Base-by-base conservation (phyloP, 2,113 vertebrate species). In the Oreochromis tanganicae region DNA sequence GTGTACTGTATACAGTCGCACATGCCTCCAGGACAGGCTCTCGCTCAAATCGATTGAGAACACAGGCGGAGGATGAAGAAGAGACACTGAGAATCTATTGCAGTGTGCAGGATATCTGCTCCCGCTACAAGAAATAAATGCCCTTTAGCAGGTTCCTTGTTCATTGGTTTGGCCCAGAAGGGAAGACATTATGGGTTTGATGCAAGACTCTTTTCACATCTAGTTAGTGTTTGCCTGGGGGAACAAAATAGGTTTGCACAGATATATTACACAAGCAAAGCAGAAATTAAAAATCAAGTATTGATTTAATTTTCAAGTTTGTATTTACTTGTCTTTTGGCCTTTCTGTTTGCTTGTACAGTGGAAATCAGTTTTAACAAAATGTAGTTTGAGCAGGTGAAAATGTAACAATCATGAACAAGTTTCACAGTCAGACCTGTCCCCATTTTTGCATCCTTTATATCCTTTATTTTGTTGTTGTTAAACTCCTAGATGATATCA, bases 1-100 rank as follows among this genome's bases (percentile, higher is more conserved):
- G 82, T 7, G 34, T 17, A 32, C 21, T 85, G 46, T 88, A 82
- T 55, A 82, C 27, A 9, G 66, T 68, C 9, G 21, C 54, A 7
- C 66, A 41, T 82, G 85, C 87, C 88, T 93, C 41, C 80, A 83
- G 95, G 90, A 92, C 71, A 46, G n/a, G 16, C 66, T 85, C 85
- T 29, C 5, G 50, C 78, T 83, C 5, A 5, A 80, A 94, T 92
- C 79, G 55, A 93, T 93, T 12, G 36, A 27, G 43, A 63, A 73
- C 63, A 61, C 82, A 85, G 57, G 63, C 66, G 5, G 29, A 85
- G 73, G 46, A 85, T 19, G 80, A 89, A 83, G 61, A 83, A 80
- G 83, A 29, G 54, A 79, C 59, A 50, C 11, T 81, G 87, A 84
- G 78, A 90, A 92, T 90, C 66, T 83, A 79, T 86, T 36, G 85